Percentiles rank a stretch among this genome's conserved stretches.
These are phyloP conservation scores for Salarias fasciatus DNA, from an alignment of 2,797 vertebrate genomes.

Conservation along the genomic window DNA sequence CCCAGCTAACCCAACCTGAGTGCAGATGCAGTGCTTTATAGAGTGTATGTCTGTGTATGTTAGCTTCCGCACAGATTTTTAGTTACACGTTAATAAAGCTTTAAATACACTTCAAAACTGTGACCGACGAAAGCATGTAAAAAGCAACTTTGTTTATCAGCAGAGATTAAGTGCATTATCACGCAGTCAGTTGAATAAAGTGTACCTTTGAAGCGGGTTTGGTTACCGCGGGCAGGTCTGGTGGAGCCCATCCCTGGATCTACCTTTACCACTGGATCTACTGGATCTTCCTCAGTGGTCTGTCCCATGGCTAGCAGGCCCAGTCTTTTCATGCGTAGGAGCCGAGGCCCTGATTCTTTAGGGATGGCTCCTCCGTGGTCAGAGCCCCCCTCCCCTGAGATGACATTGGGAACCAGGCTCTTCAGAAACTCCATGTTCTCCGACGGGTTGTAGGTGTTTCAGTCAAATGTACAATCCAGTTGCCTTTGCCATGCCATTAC, in stretches of 20 bases:
- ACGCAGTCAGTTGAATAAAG: conserved; percentile 1
- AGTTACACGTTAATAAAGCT: conserved; percentile 31
- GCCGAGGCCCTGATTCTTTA: conserved; percentile 84
- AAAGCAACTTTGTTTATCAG: conserved; percentile 4
- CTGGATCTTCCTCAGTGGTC: conserved; percentile 81
- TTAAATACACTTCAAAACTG: background rate
- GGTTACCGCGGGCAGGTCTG: conserved; percentile 54
- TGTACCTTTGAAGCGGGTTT: conserved; percentile 79
- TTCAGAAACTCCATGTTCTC: conserved; percentile 92
- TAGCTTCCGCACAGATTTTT: conserved; percentile 11
- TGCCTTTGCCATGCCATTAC: conserved; percentile 36
- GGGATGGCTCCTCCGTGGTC: conserved; percentile 72
- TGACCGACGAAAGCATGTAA: background rate
- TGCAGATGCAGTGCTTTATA: background rate
- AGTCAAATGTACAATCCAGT: conserved; percentile 42
- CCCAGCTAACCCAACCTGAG: background rate
- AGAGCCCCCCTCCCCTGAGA: conserved; percentile 82
- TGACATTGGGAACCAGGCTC: conserved; percentile 87
- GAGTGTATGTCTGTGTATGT: background rate
- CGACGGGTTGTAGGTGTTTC: conserved; percentile 29
- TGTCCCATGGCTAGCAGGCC: conserved; percentile 86
- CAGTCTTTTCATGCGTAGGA: conserved; percentile 89
- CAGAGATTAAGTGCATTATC: background rate
- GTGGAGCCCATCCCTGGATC: conserved; percentile 24
- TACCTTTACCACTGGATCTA: conserved; percentile 31